Base-by-base conservation (phyloP, 2,888 invertebrate species). In the Xiphydria camelus region DNA sequence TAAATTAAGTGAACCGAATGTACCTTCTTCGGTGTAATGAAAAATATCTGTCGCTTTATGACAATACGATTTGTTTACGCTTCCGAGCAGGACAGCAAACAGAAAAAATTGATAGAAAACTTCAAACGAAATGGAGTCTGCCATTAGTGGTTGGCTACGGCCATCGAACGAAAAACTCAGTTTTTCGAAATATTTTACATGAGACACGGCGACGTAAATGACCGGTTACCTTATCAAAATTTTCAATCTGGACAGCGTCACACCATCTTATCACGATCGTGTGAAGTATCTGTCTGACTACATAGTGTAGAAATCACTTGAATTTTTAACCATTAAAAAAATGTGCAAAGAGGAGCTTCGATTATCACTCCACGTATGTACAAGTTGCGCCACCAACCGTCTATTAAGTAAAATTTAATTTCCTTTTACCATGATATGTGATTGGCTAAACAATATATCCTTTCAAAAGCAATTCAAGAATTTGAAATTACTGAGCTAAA, bases 11-110 rank as follows among this genome's bases (percentile, higher is more conserved):
- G 25, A 25, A n/a, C 25, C 3, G 14, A n/a, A 9, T 10, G 14
- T 38, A 44, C 43, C 43, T 44, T 44, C 23, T 4, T n/a, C 17
- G 32, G 37, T 14, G 36, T 38, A 31, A 14, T 17, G 46, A 34
- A 38, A 29, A 19, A 35, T 18, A 14, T 53, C 48, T 14, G 37
- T 26, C 19, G 39, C 14, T n/a, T 32, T 41, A 35, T 45, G 45
- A 34, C 36, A 48, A 20, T 35, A 34, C 43, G 48, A 46, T 47
- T 53, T 53, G 48, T 51, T 48, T 48, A 53, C 51, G 35, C 40
- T 32, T 22, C 43, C 25, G 19, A 47, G 41, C 34, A 51, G 31
- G 36, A 51, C 35, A 25, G 44, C 45, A 32, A 48, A 48, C 39
- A 46, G 35, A 38, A 43, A 38, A 37, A 21, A 47, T 31, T 39